A percentile compares a stretch with the other conserved stretches of the same genome.
These are phyloP conservation scores for Delphinus delphis DNA, from an alignment of 2,113 vertebrate species.

Conservation along the genomic window DNA sequence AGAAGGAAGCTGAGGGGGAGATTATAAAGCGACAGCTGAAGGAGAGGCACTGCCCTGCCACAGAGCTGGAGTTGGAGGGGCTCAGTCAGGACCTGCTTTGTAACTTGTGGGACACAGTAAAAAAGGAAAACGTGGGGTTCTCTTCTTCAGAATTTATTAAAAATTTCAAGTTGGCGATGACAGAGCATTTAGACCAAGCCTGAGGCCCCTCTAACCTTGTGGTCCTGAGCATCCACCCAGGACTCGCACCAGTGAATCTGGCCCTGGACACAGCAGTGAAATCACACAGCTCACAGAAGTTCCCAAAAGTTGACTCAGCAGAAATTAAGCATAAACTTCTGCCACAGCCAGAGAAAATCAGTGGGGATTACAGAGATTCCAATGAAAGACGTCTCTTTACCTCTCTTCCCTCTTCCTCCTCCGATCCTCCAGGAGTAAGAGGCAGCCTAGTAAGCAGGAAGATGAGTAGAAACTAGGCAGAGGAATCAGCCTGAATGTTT, in stretches of 20 bases:
- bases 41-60: accelerated
- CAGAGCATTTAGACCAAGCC: not conserved
- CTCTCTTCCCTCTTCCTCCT: not conserved
- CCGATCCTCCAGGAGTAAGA: not conserved
- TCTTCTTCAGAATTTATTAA: not conserved
- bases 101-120: not conserved
- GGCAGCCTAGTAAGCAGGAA: too few relatives aligned
- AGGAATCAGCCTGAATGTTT: not conserved
- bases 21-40: not conserved
- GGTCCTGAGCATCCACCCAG: not conserved
- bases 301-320: not conserved
- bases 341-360: not conserved
- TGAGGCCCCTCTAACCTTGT: not conserved
- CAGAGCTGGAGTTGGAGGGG: not conserved
- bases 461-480: not conserved
- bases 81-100: not conserved
- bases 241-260: not conserved
- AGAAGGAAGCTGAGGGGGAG: not conserved
- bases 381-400: not conserved
- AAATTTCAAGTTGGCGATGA: not conserved
- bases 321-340: not conserved
- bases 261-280: not conserved
- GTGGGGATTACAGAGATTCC: not conserved
- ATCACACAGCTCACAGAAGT: not conserved
- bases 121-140: not conserved